phyloP scores from a whole-genome alignment of 2,888 invertebrate genomes.

The Thalpophila matura region DNA sequence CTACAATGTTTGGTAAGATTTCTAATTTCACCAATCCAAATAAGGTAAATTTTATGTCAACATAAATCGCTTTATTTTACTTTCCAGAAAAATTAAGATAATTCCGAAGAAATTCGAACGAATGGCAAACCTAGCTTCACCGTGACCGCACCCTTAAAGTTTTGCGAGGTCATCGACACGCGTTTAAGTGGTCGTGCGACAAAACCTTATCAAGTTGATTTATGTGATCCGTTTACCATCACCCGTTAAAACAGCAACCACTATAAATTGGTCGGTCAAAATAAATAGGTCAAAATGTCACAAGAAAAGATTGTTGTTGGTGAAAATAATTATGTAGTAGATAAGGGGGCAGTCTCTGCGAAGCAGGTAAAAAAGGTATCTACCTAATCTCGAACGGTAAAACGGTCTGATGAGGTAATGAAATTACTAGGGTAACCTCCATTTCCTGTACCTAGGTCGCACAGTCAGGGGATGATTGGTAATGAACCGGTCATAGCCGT shows the following conservation, averaged over 20 bases:
- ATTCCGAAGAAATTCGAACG: background rate
- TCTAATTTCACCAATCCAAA: too few species aligned
- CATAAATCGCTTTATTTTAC: too few species aligned
- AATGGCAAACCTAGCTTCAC: background rate
- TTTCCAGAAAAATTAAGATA: too few species aligned
- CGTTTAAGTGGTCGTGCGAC: constrained; percentile 30
- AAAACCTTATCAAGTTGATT: constrained; percentile 57
- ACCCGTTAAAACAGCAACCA: constrained; percentile 42
- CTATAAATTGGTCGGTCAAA: too few species aligned
- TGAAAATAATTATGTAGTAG: background rate
- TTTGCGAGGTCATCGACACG: constrained; percentile 49
- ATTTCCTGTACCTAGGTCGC: too few species aligned
- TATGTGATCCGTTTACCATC: constrained; percentile 34
- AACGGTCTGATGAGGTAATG: too few species aligned
- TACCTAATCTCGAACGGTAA: too few species aligned
- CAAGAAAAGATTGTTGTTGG: background rate
- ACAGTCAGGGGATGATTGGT: too few species aligned
- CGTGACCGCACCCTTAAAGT: constrained; percentile 42
- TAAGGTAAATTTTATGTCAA: too few species aligned
- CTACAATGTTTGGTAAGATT: too few species aligned
- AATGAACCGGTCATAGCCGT: too few species aligned
- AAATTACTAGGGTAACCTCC: too few species aligned
- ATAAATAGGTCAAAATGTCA: constrained; percentile 46
- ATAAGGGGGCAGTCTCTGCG: background rate
- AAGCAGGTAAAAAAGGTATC: background rate